These are phyloP conservation scores for Chauna torquata DNA, from an alignment of 2,113 vertebrate genomes.

Conservation along the genomic window DNA sequence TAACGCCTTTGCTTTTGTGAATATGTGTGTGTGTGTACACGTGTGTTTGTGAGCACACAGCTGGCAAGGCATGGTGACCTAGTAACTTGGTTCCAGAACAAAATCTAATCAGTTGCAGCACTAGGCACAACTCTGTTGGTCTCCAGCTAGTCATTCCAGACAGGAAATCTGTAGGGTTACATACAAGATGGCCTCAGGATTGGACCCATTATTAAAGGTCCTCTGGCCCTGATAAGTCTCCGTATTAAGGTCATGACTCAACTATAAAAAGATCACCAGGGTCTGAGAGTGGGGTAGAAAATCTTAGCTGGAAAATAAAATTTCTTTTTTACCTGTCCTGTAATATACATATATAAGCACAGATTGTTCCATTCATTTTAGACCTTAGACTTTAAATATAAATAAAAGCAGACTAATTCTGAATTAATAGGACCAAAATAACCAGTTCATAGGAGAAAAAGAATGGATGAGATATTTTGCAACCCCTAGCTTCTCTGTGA, in stretches of 20 bases:
- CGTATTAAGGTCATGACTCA: not conserved
- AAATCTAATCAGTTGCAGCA: not conserved
- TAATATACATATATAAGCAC: not conserved
- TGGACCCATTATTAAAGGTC: not conserved
- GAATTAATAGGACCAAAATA: not conserved
- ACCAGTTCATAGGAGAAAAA: not conserved
- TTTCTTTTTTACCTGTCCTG: not conserved
- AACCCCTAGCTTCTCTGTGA: not conserved
- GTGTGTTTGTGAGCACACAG: not conserved
- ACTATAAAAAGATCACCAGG: not conserved
- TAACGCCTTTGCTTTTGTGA: not conserved
- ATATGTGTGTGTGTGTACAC: no score
- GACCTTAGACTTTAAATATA: not conserved
- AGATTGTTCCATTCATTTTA: not conserved
- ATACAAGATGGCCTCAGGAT: not conserved
- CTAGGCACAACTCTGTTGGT: not conserved
- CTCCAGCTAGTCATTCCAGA: not conserved
- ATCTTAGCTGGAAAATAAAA: not conserved
- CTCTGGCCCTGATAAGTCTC: not conserved
- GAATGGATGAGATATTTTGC: not conserved
- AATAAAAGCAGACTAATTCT: not conserved
- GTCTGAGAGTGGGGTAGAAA: not conserved
- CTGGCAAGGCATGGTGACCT: not conserved
- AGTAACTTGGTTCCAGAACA: slow-evolving; percentile 12
- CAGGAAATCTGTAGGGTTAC: not conserved